phyloP scores from a whole-genome alignment of 2,113 vertebrate species.

The Varanus salvator region DNA sequence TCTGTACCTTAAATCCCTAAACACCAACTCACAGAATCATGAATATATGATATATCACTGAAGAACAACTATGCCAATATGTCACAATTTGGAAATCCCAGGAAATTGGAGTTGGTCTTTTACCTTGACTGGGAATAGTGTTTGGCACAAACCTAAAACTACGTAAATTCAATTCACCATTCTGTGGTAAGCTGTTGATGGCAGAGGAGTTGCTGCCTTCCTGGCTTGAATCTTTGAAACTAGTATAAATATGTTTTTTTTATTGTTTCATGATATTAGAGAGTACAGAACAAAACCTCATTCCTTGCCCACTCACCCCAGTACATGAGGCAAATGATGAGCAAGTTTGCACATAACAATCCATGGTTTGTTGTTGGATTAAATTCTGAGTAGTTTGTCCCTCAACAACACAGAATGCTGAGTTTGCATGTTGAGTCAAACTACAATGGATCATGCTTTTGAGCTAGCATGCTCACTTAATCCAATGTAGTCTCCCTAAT shows the following conservation, averaged over 20 bases:
- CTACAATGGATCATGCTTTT: too few relatives aligned
- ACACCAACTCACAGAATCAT: neutral
- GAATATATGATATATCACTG: neutral
- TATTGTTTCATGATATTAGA: neutral
- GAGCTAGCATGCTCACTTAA: too few relatives aligned
- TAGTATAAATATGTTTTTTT: neutral
- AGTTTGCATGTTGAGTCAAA: too few relatives aligned
- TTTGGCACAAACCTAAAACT: neutral
- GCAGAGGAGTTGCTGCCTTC: neutral
- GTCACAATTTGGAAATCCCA: neutral
- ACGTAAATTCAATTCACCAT: neutral
- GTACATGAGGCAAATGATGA: neutral
- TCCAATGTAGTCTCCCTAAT: too few relatives aligned
- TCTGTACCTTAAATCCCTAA: neutral
- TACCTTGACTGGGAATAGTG: neutral
- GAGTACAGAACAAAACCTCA: neutral
- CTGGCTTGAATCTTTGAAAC: neutral
- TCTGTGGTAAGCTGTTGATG: neutral
- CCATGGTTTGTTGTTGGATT: too few relatives aligned
- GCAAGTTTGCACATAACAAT: too few relatives aligned
- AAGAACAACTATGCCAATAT: neutral
- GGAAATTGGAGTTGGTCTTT: neutral
- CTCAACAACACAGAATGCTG: too few relatives aligned
- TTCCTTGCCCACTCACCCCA: neutral
- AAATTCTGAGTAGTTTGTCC: too few relatives aligned